phyloP scores from a whole-genome alignment of 2,888 invertebrate species.

The Pogonocherus hispidulus region DNA sequence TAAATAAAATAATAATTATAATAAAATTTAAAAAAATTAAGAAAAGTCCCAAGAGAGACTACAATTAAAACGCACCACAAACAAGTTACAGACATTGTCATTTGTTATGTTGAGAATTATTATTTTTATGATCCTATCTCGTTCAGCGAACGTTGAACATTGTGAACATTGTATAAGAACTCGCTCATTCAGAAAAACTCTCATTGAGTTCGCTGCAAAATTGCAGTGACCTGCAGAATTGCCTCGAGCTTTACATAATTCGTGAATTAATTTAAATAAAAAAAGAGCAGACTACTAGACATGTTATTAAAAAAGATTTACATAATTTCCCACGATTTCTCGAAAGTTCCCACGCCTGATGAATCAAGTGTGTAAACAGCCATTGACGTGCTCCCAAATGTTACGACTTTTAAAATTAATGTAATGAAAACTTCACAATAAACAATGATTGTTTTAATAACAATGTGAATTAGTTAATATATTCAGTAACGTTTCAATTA shows the following conservation, averaged over 20 bases:
- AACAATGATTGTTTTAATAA: neutral
- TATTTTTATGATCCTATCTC: too few species aligned
- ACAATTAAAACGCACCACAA: too few species aligned
- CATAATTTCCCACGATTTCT: constrained; percentile 34
- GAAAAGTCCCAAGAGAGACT: too few species aligned
- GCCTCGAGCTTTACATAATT: neutral
- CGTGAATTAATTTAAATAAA: neutral
- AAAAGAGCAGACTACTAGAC: neutral
- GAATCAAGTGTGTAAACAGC: neutral
- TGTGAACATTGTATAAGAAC: too few species aligned
- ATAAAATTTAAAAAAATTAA: too few species aligned
- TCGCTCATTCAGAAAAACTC: too few species aligned
- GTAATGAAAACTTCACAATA: neutral
- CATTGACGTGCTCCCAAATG: neutral
- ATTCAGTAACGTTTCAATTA: neutral
- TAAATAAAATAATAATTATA: too few species aligned
- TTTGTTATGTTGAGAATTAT: too few species aligned
- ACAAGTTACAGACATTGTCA: too few species aligned
- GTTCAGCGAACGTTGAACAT: too few species aligned
- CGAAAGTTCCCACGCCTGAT: constrained; percentile 23
- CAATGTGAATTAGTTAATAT: neutral
- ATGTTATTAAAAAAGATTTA: neutral
- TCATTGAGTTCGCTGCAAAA: too few species aligned
- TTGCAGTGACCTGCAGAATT: too few species aligned
- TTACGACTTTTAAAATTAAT: neutral